phyloP scores from a whole-genome alignment of 2,797 vertebrate species.

The Gambelia wislizenii region DNA sequence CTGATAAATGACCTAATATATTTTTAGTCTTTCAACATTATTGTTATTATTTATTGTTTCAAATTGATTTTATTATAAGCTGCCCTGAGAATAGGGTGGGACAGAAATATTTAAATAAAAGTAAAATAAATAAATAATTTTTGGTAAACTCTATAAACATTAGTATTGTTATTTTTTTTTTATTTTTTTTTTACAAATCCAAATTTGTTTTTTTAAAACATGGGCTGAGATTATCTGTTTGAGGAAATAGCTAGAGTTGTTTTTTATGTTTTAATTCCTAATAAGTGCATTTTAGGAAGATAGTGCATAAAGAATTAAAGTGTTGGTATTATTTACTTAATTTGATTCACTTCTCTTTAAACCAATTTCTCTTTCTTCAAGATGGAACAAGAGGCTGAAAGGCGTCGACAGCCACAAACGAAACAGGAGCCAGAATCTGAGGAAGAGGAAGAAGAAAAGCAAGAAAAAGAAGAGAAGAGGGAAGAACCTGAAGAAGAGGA shows the following conservation, averaged over 20 bases:
- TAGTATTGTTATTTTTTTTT: constrained; percentile 18
- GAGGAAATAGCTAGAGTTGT: neutral
- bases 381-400: constrained; percentile 97
- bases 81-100: no score
- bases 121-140: neutral
- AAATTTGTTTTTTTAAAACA: neutral
- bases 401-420: constrained; percentile 92
- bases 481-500: constrained; percentile 87
- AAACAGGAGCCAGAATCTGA: constrained; percentile 93
- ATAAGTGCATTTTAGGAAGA: neutral
- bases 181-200: neutral
- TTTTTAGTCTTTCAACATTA: no score
- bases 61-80: no score
- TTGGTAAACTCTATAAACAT: neutral
- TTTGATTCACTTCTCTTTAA: neutral
- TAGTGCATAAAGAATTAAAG: neutral
- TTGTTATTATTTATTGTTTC: no score
- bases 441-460: constrained; percentile 89
- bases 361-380: constrained; percentile 59
- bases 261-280: constrained; percentile 21
- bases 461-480: constrained; percentile 87
- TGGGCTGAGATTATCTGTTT: neutral
- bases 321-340: neutral
- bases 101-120: no score
- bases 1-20: no score